A percentile compares a stretch with the other conserved stretches of the same genome.
Evolutionary conservation across 2,888 invertebrate genomes (phyloP).

Genomic region (Thymelicus acteon): DNA sequence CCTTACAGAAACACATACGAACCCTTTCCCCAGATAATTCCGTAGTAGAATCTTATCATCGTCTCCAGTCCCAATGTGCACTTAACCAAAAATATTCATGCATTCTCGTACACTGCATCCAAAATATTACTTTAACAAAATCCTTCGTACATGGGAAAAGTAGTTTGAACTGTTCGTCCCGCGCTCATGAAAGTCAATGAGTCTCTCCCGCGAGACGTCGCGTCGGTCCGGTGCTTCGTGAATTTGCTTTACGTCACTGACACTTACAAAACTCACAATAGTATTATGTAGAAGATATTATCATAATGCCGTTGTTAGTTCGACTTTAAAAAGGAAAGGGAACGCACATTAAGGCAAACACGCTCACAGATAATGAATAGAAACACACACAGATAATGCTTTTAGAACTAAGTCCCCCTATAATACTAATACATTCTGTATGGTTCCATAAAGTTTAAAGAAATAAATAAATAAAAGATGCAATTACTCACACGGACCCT

Average conservation of each 20-base stretch:
- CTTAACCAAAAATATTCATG: constrained; percentile 13
- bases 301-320: not conserved
- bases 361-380: too few relatives aligned
- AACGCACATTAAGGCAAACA: too few relatives aligned
- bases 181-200: constrained; percentile 32
- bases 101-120: constrained; percentile 7
- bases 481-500: too few relatives aligned
- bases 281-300: constrained; percentile 3
- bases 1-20: not conserved
- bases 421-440: too few relatives aligned
- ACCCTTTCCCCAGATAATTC: not conserved
- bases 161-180: constrained; percentile 29
- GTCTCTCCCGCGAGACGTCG: constrained; percentile 14
- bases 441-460: too few relatives aligned
- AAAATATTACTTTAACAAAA: constrained; percentile 17
- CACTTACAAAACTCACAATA: constrained; percentile 8
- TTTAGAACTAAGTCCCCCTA: too few relatives aligned
- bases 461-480: too few relatives aligned
- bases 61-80: constrained; percentile 3
- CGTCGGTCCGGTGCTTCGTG: constrained; percentile 11
- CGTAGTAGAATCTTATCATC: constrained; percentile 2
- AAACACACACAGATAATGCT: too few relatives aligned
- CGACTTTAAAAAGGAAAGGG: not conserved
- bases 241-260: constrained; percentile 23
- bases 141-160: constrained; percentile 17